Evolutionary conservation across 2,113 vertebrate species (phyloP), one percentile per base, ranked within the genome.

Genomic region (Galeopterus variegatus): DNA sequence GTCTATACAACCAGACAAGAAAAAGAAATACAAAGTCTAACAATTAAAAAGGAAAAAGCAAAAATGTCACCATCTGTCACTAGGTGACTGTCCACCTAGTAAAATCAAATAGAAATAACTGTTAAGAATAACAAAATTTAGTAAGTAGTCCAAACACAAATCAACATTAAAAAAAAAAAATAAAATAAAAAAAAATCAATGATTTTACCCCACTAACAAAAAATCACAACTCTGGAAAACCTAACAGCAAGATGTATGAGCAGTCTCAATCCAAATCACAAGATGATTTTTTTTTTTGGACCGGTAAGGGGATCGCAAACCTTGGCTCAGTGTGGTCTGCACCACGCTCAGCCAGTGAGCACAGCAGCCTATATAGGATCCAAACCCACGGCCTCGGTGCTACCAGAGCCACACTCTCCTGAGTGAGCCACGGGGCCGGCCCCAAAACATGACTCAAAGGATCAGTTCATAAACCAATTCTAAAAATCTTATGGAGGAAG

Each of bases 41-140:
- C 31, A 62, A 83, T 0, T 79, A 23, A 88, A 69, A 95, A 88
- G 13, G 17, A 56, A 45, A 75, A 81, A 56, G 64, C 31, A 84
- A 64, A 80, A 86, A 64, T 23, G 28, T 81, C 65, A 92, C 26
- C 52, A 50, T 82, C 8, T 19, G 76, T 80, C 54, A 72, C 45
- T 75, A 70, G 23, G 5, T 36, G 54, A 83, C 69, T 70, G 13
- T 5, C 6, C 26, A 94, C 3, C 33, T 69, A 87, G 64, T 54
- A 77, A 92, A 76, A 92, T 64, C 93, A 64, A 76, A 88, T 6
- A 76, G 26, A 94, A 96, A 60, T 83, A 95, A 67, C 1, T 80
- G 79, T 45, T 79, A 76, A 87, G 8, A 81, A 31, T 21, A 92
- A 24, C 23, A 76, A 88, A 93, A 88, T 56, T 94, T 54, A 21